Evolutionary conservation across 2,888 invertebrate species (phyloP).

Genomic region (Apamea monoglypha): DNA sequence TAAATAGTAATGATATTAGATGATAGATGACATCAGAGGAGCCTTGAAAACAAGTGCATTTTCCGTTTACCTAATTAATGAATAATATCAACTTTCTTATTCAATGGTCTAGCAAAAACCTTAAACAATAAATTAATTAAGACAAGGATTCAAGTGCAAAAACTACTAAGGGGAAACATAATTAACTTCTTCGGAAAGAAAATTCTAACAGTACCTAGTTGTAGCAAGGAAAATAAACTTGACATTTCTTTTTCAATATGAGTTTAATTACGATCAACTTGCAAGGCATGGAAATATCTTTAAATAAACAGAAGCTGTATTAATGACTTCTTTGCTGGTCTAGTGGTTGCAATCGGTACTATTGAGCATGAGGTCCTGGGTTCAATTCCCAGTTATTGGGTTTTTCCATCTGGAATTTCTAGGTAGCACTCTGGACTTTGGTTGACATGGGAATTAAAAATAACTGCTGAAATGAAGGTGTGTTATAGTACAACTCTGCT

Average conservation of each 20-base stretch:
- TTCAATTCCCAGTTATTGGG: background rate
- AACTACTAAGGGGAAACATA: background rate
- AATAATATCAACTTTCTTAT: background rate
- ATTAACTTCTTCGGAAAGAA: background rate
- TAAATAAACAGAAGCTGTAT: conserved; percentile 4
- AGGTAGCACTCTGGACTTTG: no score
- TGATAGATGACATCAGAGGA: no score
- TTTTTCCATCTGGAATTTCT: background rate
- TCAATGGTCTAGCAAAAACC: background rate
- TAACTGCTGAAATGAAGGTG: background rate
- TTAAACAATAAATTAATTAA: background rate
- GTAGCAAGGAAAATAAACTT: background rate
- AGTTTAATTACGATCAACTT: background rate
- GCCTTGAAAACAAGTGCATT: background rate
- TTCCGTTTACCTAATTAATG: background rate
- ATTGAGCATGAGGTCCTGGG: background rate
- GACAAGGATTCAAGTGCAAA: background rate
- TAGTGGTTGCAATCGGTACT: background rate
- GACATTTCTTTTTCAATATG: background rate
- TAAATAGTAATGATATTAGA: no score
- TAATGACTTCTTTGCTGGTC: background rate
- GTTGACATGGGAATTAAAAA: background rate
- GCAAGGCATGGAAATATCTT: background rate
- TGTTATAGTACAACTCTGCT: background rate
- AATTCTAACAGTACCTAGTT: background rate